Evolutionary conservation across 2,888 invertebrate species (phyloP).

Genomic region (Cryptus armator): DNA sequence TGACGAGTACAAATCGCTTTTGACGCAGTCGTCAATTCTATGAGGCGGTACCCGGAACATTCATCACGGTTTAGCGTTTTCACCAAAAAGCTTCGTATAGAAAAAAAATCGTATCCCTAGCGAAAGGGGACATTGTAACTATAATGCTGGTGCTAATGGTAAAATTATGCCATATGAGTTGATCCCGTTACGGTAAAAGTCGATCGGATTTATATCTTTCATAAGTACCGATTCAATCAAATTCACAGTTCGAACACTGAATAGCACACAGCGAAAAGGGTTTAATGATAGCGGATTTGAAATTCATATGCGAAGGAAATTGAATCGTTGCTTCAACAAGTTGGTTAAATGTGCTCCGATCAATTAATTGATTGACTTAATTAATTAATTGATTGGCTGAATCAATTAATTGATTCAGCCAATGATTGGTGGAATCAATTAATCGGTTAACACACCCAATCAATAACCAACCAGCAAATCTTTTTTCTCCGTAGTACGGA

Average conservation of each 20-base stretch:
- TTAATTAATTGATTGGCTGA: too few species aligned
- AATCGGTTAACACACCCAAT: too few species aligned
- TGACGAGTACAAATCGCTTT: slow-evolving; percentile 71
- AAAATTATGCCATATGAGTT: not conserved
- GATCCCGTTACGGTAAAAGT: not conserved
- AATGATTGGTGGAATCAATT: too few species aligned
- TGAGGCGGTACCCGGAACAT: slow-evolving; percentile 62
- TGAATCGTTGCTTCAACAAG: too few species aligned
- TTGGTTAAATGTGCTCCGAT: too few species aligned
- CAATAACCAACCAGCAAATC: not conserved
- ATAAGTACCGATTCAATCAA: not conserved
- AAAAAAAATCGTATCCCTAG: slow-evolving; percentile 34
- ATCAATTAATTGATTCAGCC: too few species aligned
- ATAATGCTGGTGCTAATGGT: slow-evolving; percentile 1
- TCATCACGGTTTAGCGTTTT: slow-evolving; percentile 61
- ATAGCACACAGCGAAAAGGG: not conserved
- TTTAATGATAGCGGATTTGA: too few species aligned
- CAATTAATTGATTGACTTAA: too few species aligned
- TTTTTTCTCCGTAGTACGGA: not conserved
- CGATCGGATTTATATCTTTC: not conserved
- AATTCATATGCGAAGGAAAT: too few species aligned
- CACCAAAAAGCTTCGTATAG: slow-evolving; percentile 46
- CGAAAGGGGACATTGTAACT: slow-evolving; percentile 8
- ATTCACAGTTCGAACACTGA: not conserved
- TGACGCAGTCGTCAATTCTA: slow-evolving; percentile 64